Evolutionary conservation across 1,140 invertebrate genomes (phyloP), one percentile per base, ranked within the genome.

Genomic region (Saccostrea glomerata): DNA sequence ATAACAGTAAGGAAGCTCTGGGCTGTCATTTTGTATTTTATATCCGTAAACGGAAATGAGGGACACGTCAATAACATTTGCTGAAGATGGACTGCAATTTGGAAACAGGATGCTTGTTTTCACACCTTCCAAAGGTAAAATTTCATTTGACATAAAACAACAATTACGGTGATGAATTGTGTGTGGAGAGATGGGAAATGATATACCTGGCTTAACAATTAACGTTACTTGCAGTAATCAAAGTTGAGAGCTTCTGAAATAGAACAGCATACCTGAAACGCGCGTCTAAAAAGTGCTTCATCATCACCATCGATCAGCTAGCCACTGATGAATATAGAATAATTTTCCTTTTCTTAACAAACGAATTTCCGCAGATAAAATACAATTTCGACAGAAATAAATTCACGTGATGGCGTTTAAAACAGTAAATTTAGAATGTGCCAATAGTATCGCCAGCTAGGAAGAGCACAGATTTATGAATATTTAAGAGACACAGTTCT

Each of bases 151-250:
- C 70, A 77, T 77, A 30, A 77, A 77, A 77, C 70, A 77, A 77
- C 70, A 77, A 77, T 77, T 77, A 77, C 2, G 23, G 70, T 77
- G 30, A 77, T 77, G 30, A 25, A 77, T 30, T 77, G 70, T 77
- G 70, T 36, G 25, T 77, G 70, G 23, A 30, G 25, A 30, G 70
- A 77, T 36, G 70, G 13, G 23, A 30, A 77, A 77, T 77, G 70
- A 77, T 66, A 66, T 20, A 23, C 20, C 23, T 66, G 60, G 60
- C 60, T n/a, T 47, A 47, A 63, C 58, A 17, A 63, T 77, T 77
- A 66, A 77, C 17, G 30, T 77, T 15, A 15, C 4, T 25, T 77
- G 23, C 70, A 30, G 70, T 77, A 77, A 77, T 77, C 70, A 25
- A 77, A 77, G 30, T 25, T 25, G 30, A 77, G 30, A 30, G 23